Percentiles rank a stretch among this genome's conserved stretches.
phyloP scores from a whole-genome alignment of 2,113 vertebrate genomes.

The Cricetomys ansorgei region DNA sequence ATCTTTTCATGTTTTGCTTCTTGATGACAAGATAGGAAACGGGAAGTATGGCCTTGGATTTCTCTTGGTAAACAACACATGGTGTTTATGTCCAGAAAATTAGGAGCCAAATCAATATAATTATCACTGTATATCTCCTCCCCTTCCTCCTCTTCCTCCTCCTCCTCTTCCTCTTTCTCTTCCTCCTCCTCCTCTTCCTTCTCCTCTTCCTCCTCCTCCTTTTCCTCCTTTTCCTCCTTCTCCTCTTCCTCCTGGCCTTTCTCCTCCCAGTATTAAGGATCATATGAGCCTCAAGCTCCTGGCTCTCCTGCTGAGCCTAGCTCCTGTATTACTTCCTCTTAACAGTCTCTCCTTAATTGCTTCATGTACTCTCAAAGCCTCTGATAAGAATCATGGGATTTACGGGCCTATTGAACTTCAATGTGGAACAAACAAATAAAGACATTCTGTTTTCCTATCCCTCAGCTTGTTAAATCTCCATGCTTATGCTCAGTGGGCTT shows the following conservation, averaged over 20 bases:
- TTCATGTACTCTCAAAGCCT: neutral
- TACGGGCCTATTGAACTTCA: slow-evolving; percentile 3
- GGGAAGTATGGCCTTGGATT: neutral
- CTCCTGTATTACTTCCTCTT: neutral
- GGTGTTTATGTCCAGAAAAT: neutral
- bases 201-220: neutral
- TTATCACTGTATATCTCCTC: neutral
- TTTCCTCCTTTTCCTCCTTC: neutral
- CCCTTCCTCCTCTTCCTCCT: neutral
- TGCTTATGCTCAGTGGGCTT: neutral
- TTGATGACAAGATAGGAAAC: neutral
- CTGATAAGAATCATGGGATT: slow-evolving; percentile 18
- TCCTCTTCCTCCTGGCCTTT: neutral
- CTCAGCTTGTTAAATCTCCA: neutral
- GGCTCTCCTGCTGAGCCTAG: no score
- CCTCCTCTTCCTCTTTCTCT: neutral
- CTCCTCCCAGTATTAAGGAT: neutral
- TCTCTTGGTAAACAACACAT: neutral
- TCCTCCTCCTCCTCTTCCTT: no score
- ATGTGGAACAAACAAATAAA: neutral
- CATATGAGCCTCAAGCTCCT: neutral
- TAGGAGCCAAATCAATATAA: slow-evolving; percentile 14
- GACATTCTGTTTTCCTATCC: neutral
- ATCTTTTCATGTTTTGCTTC: slow-evolving; percentile 53
- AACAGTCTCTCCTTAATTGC: neutral